Evolutionary conservation across 2,888 invertebrate species (phyloP), one percentile per base, ranked within the genome.

Genomic region (Dicyrtoma fusca): DNA sequence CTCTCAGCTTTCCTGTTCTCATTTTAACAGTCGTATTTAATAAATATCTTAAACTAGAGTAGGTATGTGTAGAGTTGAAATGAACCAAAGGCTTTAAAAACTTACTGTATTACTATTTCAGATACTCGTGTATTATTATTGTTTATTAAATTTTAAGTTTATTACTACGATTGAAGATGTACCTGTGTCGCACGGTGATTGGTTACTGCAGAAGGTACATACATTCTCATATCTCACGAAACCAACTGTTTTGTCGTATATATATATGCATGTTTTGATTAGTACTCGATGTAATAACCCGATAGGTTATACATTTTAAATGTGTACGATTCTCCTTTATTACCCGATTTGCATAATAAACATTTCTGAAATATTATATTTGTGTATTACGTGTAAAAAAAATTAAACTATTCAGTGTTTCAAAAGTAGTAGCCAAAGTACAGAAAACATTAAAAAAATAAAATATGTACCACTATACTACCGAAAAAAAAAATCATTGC

Each of bases 361-460:
- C 34, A 34, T 34, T 53, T 53, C 53, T 21, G 11, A 19, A 21
- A 19, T 17, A 17, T n/a, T 53, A 53, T 53, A 53, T 17, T 49
- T 53, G 53, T 34, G 34, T 34, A 34, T 34, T 34, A 34, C 8
- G 8, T 8, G 34, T 34, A 8, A 5, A 34, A 34, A 34, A 34
- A 34, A 34, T 17, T 64, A 64, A 49, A 49, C 21, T 47, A 64
- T 51, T 10, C 49, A 64, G 47, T 26, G 25, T 14, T 64, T 45
- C 49, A 26, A 64, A 49, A n/a, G 51, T 45, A 47, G 21, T 51
- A 53, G 53, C n/a, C n/a, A 53, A 44, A 63, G n/a, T 59, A 55
- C 17, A 42, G 63, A 63, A 63, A 47, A 34, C 42, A 42, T 10
- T 21, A 42, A 63, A 49, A 44, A 13, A 62, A n/a, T 26, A 49